Evolutionary conservation across 1,140 invertebrate genomes (phyloP).

Genomic region (Lasaia peninsularis): DNA sequence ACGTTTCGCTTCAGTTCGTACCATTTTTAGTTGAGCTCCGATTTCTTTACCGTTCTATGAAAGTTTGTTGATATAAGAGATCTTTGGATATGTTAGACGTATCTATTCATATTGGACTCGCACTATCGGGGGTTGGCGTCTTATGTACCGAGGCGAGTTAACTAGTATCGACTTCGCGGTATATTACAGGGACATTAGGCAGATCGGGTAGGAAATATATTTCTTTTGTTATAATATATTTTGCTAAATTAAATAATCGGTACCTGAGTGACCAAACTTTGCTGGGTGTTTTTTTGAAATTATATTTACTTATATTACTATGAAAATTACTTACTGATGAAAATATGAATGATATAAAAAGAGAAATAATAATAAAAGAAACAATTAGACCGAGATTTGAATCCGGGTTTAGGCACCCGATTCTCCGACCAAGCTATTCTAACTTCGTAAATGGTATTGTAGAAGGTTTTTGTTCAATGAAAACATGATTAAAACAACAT

Average conservation of each 20-base stretch:
- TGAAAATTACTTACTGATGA: too few relatives aligned
- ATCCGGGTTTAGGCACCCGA: too few relatives aligned
- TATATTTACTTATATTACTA: too few relatives aligned
- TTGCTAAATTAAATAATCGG: not conserved
- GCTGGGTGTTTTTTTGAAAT: too few relatives aligned
- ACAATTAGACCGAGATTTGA: too few relatives aligned
- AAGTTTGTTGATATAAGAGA: constrained; percentile 24
- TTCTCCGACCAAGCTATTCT: too few relatives aligned
- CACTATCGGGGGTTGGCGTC: constrained; percentile 38
- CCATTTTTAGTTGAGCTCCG: constrained; percentile 40
- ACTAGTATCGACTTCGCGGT: constrained; percentile 51
- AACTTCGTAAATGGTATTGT: too few relatives aligned
- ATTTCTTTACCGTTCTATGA: constrained; percentile 31
- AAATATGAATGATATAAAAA: too few relatives aligned
- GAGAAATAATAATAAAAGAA: too few relatives aligned
- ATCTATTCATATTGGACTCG: constrained; percentile 33
- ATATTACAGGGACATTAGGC: constrained; percentile 53
- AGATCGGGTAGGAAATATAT: constrained; percentile 51
- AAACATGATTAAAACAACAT: too few relatives aligned
- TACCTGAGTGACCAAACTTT: too few relatives aligned
- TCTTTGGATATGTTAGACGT: constrained; percentile 33
- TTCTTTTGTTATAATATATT: constrained; percentile 26
- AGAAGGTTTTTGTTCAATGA: too few relatives aligned
- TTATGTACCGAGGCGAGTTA: constrained; percentile 57
- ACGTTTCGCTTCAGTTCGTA: constrained; percentile 45